Evolutionary conservation across 1,140 invertebrate genomes (phyloP), one percentile per base, ranked within the genome.

Genomic region (Sarcophaga peregrina): DNA sequence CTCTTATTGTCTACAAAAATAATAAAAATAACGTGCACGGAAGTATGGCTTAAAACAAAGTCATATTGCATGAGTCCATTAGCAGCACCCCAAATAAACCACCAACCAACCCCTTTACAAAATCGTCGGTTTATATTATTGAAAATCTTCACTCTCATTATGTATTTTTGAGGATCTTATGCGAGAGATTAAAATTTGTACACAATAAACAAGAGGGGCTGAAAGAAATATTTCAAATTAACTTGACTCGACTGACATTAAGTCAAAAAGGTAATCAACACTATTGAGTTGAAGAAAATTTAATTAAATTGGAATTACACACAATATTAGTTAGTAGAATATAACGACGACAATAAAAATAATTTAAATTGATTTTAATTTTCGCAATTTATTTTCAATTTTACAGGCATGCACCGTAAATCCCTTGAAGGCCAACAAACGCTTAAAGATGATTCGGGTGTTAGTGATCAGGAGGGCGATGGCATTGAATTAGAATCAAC

Each of bases 391-490:
- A 15, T 47, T 75, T 75, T 13, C 46, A 2, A 10, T 47, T 4
- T 37, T 15, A n/a, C 91, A 99, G 98, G 98, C 90, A 99, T 99
- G 98, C 98, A 99, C 92, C 96, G 98, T 86, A 99, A 99, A 92
- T 98, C 97, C 17, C 91, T 99, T 84, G 98, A 99, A 92, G 98
- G 98, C 9, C 97, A 98, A 80, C 96, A 97, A 86, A 96, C 98
- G 89, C 93, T 99, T 52, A 98, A 98, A 91, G 93, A 94, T 85
- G 93, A 93, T 83, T 95, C 94, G 86, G 94, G 88, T 1, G 87
- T 88, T 9, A 90, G 88, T 76, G 88, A 90, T 83, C 88, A 89
- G 25, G 88, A 90, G 73, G 87, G 89, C 13, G 10, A 9, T 54
- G 20, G 20, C n/a, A 87, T 88, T 75, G 88, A 89, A n/a, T 86